A percentile compares a stretch with the other conserved stretches of the same genome.
phyloP scores from a whole-genome alignment of 2,888 invertebrate species.

The Drosophila algonquin region DNA sequence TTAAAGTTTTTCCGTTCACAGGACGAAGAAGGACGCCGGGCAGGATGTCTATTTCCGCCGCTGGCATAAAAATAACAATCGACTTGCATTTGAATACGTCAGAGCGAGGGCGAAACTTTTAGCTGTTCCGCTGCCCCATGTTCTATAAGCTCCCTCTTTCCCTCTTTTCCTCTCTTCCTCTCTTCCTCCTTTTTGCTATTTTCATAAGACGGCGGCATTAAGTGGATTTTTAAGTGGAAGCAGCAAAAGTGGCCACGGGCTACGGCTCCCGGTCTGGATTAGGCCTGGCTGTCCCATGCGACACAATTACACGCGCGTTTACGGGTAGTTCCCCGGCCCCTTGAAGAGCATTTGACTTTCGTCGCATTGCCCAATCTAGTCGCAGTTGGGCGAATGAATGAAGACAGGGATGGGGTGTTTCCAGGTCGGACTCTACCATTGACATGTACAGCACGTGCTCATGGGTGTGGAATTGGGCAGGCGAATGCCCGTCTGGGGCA shows the following conservation, averaged over 20 bases:
- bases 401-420: not conserved
- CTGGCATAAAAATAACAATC: slow-evolving; percentile 78
- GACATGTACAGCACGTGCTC: slow-evolving; percentile 75
- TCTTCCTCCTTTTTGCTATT: slow-evolving; percentile 30
- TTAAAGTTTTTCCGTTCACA: slow-evolving; percentile 49
- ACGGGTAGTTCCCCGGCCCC: slow-evolving; percentile 6
- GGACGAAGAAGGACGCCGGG: slow-evolving; percentile 29
- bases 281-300: slow-evolving; percentile 63
- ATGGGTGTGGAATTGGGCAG: slow-evolving; percentile 56
- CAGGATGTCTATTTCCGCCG: slow-evolving; percentile 69
- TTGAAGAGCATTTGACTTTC: slow-evolving; percentile 35
- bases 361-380: slow-evolving; percentile 22
- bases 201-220: slow-evolving; percentile 68
- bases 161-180: not conserved
- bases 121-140: slow-evolving; percentile 6
- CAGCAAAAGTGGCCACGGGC: slow-evolving; percentile 75
- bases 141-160: slow-evolving; percentile 2
- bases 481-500: not conserved
- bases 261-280: slow-evolving; percentile 42
- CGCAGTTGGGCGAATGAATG: not conserved
- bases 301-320: slow-evolving; percentile 76
- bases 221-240: slow-evolving; percentile 78
- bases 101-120: slow-evolving; percentile 32
- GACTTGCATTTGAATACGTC: slow-evolving; percentile 79
- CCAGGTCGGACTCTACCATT: slow-evolving; percentile 51